Percentiles rank a stretch among this genome's conserved stretches.
Evolutionary conservation across 1,140 invertebrate species (phyloP).

Genomic region (Gryllus bimaculatus): DNA sequence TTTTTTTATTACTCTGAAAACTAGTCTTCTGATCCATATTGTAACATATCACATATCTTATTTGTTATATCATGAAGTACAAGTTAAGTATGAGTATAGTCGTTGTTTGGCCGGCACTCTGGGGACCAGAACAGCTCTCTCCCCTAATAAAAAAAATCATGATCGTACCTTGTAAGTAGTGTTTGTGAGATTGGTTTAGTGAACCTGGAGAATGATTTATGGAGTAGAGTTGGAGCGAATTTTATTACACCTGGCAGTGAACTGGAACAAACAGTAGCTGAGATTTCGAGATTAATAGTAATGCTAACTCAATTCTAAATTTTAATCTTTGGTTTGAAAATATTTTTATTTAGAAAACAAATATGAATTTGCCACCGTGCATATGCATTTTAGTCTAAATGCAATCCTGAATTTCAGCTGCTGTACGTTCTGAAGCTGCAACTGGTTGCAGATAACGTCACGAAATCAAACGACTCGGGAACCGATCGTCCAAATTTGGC

Average conservation of each 20-base stretch:
- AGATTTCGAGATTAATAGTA: background rate
- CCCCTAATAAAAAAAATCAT: background rate
- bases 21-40: background rate
- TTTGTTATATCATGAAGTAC: background rate
- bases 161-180: background rate
- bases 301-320: background rate
- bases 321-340: constrained; percentile 1
- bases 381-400: background rate
- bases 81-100: background rate
- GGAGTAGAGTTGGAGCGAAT: too few species aligned
- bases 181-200: too few species aligned
- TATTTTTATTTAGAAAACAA: background rate
- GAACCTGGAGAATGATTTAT: too few species aligned
- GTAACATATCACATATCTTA: background rate
- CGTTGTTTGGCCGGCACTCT: background rate
- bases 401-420: background rate
- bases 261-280: too few species aligned
- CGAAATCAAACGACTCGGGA: background rate
- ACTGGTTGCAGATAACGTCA: background rate
- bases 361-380: background rate
- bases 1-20: background rate
- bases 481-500: background rate
- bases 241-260: too few species aligned
- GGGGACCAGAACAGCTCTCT: background rate
- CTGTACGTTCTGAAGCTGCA: background rate